Percentiles rank a stretch among this genome's conserved stretches.
Evolutionary conservation across 2,113 vertebrate species (phyloP).

Genomic region (Phylloscopus trochilus): DNA sequence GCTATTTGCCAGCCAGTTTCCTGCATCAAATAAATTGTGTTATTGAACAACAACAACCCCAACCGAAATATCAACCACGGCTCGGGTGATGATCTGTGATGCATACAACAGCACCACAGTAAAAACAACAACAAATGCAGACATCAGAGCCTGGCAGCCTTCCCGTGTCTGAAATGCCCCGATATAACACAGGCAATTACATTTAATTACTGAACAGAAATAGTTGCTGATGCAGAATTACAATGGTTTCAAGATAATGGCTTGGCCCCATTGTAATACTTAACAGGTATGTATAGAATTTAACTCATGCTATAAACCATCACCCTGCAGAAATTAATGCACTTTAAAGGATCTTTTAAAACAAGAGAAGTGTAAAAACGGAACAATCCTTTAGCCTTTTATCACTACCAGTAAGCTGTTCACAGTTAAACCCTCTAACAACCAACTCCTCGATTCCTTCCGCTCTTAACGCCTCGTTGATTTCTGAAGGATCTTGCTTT

Average conservation of each 20-base stretch:
- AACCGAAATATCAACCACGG: neutral
- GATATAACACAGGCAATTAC: neutral
- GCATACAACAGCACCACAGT: neutral
- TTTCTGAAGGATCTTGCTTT: fast-evolving
- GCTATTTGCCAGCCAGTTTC: neutral
- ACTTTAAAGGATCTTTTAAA: neutral
- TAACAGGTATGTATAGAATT: neutral
- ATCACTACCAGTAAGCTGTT: neutral
- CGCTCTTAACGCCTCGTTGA: neutral
- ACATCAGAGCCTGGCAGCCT: neutral
- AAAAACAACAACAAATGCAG: neutral
- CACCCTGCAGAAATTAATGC: neutral
- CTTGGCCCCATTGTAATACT: neutral
- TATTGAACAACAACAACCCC: neutral
- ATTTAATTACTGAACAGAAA: neutral
- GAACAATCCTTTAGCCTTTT: neutral
- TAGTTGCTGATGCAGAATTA: neutral
- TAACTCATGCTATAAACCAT: neutral
- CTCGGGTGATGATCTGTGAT: neutral
- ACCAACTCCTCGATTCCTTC: neutral
- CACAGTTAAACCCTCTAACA: neutral
- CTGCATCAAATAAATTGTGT: neutral
- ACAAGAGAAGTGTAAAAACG: neutral
- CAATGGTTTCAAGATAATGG: neutral
- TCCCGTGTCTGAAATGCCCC: neutral